Percentiles rank a stretch among this genome's conserved stretches.
These are phyloP conservation scores for Caenorhabditis sp. DNA, from an alignment of 2,888 invertebrate species.

Conservation along the genomic window DNA sequence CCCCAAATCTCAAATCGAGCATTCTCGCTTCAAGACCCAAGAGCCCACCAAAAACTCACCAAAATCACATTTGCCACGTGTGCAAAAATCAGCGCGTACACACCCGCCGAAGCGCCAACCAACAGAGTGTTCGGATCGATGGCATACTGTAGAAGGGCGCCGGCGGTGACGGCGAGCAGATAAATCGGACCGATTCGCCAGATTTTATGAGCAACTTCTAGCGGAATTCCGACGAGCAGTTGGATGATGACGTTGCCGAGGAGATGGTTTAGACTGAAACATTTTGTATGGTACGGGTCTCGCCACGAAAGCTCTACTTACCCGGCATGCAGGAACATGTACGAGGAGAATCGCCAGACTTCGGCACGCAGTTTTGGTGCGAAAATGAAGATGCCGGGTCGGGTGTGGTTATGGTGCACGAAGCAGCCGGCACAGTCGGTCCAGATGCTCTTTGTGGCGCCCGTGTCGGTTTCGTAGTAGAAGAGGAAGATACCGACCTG, in stretches of 20 bases:
- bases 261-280: slow-evolving; percentile 86
- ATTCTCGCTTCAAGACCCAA: too few species aligned
- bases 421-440: slow-evolving; percentile 89
- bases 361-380: slow-evolving; percentile 91
- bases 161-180: slow-evolving; percentile 81
- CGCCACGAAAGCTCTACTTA: slow-evolving; percentile 19
- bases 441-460: slow-evolving; percentile 79
- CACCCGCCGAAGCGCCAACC: slow-evolving; percentile 85
- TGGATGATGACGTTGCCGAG: slow-evolving; percentile 94
- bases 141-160: slow-evolving; percentile 85
- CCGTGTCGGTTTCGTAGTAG: slow-evolving; percentile 84
- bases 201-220: slow-evolving; percentile 94
- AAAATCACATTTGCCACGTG: slow-evolving; percentile 84
- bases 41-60: too few species aligned
- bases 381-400: slow-evolving; percentile 88
- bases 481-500: slow-evolving; percentile 85
- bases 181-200: slow-evolving; percentile 90
- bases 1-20: background rate
- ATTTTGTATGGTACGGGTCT: background rate
- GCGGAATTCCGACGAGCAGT: slow-evolving; percentile 92
- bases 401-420: slow-evolving; percentile 77
- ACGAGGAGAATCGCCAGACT: slow-evolving; percentile 94
- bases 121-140: slow-evolving; percentile 87
- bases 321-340: slow-evolving; percentile 85
- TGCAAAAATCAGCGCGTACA: slow-evolving; percentile 84